A percentile compares a stretch with the other conserved stretches of the same genome.
Conservation (phyloP, 2,797 vertebrate species). For the Selene dorsalis region DNA sequence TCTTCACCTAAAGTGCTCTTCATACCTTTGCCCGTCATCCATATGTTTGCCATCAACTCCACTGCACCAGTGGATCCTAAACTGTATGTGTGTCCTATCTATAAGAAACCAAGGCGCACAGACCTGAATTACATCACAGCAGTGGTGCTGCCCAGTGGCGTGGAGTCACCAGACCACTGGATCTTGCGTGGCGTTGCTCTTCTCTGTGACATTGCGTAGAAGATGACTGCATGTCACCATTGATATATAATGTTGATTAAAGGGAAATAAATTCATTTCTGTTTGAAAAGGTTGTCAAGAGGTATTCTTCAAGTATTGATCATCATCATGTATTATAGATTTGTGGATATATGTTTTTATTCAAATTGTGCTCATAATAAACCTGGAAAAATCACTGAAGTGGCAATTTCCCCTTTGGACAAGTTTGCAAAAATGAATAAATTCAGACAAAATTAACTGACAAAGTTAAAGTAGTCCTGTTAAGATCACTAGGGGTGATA, state of each 20-base stretch:
- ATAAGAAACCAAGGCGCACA: conserved; percentile 88
- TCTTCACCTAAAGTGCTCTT: conserved; percentile 88
- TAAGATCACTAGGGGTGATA: too few relatives aligned
- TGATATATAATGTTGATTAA: conserved; percentile 8
- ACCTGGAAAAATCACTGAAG: too few relatives aligned
- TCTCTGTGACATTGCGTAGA: conserved; percentile 87
- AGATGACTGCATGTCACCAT: not conserved
- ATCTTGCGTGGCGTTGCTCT: conserved; percentile 89
- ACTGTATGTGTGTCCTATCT: conserved; percentile 88
- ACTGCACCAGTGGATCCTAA: conserved; percentile 80
- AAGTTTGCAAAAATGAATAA: too few relatives aligned
- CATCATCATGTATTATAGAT: not conserved
- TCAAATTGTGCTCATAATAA: too few relatives aligned
- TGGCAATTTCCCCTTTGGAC: too few relatives aligned
- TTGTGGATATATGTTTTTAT: too few relatives aligned
- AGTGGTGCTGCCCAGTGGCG: conserved; percentile 80
- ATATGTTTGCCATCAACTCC: conserved; percentile 87
- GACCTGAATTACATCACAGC: conserved; percentile 88
- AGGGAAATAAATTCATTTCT: not conserved
- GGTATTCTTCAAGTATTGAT: not conserved
- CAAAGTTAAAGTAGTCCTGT: too few relatives aligned
- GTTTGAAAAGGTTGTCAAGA: not conserved
- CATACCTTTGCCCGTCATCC: conserved; percentile 84
- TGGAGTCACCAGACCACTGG: conserved; percentile 87
- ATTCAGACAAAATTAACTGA: too few relatives aligned